A percentile compares a stretch with the other conserved stretches of the same genome.
phyloP scores from a whole-genome alignment of 2,888 invertebrate species.

The Orthonychiurus folsomi region DNA sequence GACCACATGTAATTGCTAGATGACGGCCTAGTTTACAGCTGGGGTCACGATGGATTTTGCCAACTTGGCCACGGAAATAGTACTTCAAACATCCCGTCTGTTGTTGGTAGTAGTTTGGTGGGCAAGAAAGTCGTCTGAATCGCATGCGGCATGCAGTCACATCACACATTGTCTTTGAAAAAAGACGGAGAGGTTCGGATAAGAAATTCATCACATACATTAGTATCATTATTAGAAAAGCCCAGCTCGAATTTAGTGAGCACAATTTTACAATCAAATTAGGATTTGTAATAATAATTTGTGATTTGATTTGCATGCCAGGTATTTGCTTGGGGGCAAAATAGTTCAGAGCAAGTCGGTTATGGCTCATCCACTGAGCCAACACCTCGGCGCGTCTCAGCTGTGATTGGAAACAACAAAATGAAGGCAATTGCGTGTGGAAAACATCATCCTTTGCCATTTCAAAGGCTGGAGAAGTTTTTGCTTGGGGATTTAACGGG shows the following conservation, averaged over 20 bases:
- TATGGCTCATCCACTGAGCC: slow-evolving; percentile 52
- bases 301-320: no score
- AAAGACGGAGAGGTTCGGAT: slow-evolving; percentile 53
- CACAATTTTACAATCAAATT: no score
- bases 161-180: slow-evolving; percentile 53
- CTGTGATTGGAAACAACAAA: slow-evolving; percentile 45
- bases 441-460: slow-evolving; percentile 52
- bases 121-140: slow-evolving; percentile 49
- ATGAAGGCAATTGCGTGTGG: slow-evolving; percentile 51
- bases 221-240: no score
- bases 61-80: slow-evolving; percentile 53
- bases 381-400: slow-evolving; percentile 48
- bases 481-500: slow-evolving; percentile 54
- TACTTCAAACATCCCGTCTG: slow-evolving; percentile 47
- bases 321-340: slow-evolving; percentile 56
- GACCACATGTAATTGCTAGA: slow-evolving; percentile 54
- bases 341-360: slow-evolving; percentile 53
- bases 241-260: no score
- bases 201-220: no score
- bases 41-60: slow-evolving; percentile 55
- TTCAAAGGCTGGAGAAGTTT: slow-evolving; percentile 52
- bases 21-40: slow-evolving; percentile 51
- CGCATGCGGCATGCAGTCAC: slow-evolving; percentile 54
- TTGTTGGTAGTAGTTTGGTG: slow-evolving; percentile 46
- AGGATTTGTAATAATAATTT: no score